Conservation (phyloP, 2,888 invertebrate genomes). For the Tetramorium bicarinatum region DNA sequence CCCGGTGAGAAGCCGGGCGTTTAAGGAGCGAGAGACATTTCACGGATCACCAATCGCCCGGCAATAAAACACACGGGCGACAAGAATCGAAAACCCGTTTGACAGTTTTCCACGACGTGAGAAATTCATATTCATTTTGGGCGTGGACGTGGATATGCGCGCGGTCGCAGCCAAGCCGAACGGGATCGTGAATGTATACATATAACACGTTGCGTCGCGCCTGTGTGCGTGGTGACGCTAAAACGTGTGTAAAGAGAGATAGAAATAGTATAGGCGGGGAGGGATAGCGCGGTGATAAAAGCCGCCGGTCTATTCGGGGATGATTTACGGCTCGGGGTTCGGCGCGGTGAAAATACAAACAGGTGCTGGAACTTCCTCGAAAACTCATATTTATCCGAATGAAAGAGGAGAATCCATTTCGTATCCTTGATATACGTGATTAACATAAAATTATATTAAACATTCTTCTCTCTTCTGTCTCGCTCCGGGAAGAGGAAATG, state of each 20-base stretch:
- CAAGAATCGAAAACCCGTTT: slow-evolving; percentile 65
- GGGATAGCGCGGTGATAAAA: slow-evolving; percentile 80
- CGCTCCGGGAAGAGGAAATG: neutral
- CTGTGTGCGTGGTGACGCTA: slow-evolving; percentile 17
- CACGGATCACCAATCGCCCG: slow-evolving; percentile 59
- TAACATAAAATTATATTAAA: slow-evolving; percentile 35
- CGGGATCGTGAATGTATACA: slow-evolving; percentile 52
- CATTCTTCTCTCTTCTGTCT: neutral
- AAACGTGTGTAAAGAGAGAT: slow-evolving; percentile 37
- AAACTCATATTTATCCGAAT: slow-evolving; percentile 76
- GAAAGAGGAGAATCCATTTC: slow-evolving; percentile 63
- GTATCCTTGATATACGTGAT: slow-evolving; percentile 4
- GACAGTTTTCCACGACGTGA: slow-evolving; percentile 72
- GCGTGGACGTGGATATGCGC: slow-evolving; percentile 67
- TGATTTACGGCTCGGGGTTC: slow-evolving; percentile 81
- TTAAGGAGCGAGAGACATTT: slow-evolving; percentile 65
- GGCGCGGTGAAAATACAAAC: slow-evolving; percentile 83
- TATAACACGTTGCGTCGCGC: neutral
- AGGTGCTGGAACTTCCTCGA: slow-evolving; percentile 80
- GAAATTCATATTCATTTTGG: slow-evolving; percentile 76
- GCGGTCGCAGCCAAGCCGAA: slow-evolving; percentile 41
- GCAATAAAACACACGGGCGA: slow-evolving; percentile 66
- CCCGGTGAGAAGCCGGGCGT: slow-evolving; percentile 36
- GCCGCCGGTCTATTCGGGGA: slow-evolving; percentile 81
- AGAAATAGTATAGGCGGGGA: slow-evolving; percentile 49